Evolutionary conservation across 2,888 invertebrate species (phyloP).

Genomic region (Pycnomerus fuliginosus): DNA sequence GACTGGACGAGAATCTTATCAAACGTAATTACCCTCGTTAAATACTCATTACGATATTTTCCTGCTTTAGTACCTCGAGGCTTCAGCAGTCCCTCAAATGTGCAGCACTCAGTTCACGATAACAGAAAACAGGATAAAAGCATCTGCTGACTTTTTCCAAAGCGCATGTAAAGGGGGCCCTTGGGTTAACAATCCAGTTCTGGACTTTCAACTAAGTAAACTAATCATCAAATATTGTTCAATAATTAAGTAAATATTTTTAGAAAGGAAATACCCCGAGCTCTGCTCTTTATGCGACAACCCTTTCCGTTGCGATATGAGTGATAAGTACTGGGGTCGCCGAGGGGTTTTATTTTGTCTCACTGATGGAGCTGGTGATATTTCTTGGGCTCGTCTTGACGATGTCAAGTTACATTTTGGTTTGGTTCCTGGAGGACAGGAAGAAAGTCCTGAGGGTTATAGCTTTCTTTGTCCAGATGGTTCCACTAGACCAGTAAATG

Average conservation of each 20-base stretch:
- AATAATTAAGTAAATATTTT: constrained; percentile 23
- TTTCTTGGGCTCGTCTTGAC: constrained; percentile 77
- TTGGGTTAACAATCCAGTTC: constrained; percentile 69
- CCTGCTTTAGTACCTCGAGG: constrained; percentile 68
- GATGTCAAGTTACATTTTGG: constrained; percentile 68
- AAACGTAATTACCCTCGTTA: constrained; percentile 58
- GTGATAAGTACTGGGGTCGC: constrained; percentile 82
- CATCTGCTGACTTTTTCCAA: constrained; percentile 73
- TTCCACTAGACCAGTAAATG: constrained; percentile 59
- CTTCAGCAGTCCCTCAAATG: constrained; percentile 66
- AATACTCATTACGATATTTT: constrained; percentile 3
- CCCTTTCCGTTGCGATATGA: constrained; percentile 59
- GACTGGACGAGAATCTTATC: constrained; percentile 77
- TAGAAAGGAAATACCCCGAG: constrained; percentile 66
- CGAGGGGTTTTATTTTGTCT: constrained; percentile 80
- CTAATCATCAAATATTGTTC: constrained; percentile 30
- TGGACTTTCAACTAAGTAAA: constrained; percentile 70
- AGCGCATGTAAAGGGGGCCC: constrained; percentile 83
- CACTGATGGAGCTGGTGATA: constrained; percentile 74
- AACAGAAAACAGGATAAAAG: constrained; percentile 74
- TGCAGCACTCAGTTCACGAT: constrained; percentile 70
- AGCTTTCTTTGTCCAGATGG: constrained; percentile 78
- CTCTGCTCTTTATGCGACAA: constrained; percentile 72
- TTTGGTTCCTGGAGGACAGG: constrained; percentile 51
- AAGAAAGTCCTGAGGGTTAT: constrained; percentile 57